phyloP scores from a whole-genome alignment of 1,140 invertebrate genomes.

The Steinernema khuongi region DNA sequence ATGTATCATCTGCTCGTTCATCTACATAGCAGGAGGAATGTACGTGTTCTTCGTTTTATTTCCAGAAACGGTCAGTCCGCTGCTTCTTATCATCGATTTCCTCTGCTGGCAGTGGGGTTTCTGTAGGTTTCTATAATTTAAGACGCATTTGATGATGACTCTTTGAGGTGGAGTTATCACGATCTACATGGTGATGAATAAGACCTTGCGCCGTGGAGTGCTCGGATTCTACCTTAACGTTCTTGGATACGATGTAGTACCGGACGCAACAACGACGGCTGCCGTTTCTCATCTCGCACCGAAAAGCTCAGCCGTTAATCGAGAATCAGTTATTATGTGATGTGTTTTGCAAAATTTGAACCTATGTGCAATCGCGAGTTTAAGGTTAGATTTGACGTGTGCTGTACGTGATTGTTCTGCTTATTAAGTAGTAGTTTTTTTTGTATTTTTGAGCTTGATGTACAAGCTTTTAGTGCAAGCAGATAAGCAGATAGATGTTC shows the following conservation, averaged over 20 bases:
- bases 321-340: too few relatives aligned
- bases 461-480: too few relatives aligned
- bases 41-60: background rate
- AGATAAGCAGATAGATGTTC: too few relatives aligned
- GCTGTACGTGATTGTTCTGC: too few relatives aligned
- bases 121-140: background rate
- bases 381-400: too few relatives aligned
- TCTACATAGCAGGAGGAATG: background rate
- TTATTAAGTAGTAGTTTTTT: too few relatives aligned
- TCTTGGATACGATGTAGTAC: background rate
- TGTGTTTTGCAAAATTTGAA: too few relatives aligned
- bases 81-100: background rate
- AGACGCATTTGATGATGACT: background rate
- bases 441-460: too few relatives aligned
- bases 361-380: too few relatives aligned
- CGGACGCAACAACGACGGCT: background rate
- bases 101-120: background rate
- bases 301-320: too few relatives aligned
- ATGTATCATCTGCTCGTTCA: background rate
- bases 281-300: too few relatives aligned
- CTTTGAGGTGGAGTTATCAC: background rate
- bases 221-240: background rate
- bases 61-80: background rate
- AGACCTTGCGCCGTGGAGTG: background rate
- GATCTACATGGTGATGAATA: background rate